A percentile compares a stretch with the other conserved stretches of the same genome.
Evolutionary conservation across 2,888 invertebrate species (phyloP).

Genomic region (Micoletzkya japonica): DNA sequence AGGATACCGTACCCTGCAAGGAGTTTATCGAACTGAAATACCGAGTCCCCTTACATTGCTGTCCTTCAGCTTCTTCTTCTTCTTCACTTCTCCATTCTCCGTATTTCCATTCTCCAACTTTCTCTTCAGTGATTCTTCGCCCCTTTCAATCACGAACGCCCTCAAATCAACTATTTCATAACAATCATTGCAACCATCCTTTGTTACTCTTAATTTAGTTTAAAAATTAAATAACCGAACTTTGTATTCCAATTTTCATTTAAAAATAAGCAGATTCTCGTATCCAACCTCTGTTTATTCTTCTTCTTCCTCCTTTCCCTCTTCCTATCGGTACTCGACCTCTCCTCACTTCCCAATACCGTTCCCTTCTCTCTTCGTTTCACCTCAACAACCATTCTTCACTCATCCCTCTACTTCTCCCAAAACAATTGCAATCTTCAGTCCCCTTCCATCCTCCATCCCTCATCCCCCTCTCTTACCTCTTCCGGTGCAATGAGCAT

Average conservation of each 20-base stretch:
- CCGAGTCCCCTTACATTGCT: background rate
- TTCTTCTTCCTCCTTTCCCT: slow-evolving; percentile 30
- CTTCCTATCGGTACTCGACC: slow-evolving; percentile 25
- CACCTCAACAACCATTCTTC: background rate
- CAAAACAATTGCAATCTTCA: slow-evolving; percentile 15
- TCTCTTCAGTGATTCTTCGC: slow-evolving; percentile 21
- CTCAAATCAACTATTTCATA: background rate
- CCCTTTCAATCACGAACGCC: slow-evolving; percentile 9
- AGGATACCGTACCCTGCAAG: too few species aligned
- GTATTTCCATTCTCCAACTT: slow-evolving; percentile 9
- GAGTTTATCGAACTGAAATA: background rate
- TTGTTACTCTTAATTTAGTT: background rate
- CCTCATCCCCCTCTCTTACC: slow-evolving; percentile 8
- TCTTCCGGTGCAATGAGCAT: slow-evolving; percentile 26
- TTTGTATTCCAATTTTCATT: background rate
- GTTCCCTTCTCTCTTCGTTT: slow-evolving; percentile 26
- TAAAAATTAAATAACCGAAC: background rate
- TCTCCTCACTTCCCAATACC: slow-evolving; percentile 26
- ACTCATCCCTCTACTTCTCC: background rate
- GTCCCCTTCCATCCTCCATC: slow-evolving; percentile 9
- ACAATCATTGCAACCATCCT: background rate
- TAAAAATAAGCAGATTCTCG: background rate
- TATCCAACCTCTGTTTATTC: slow-evolving; percentile 26
- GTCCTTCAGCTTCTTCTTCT: slow-evolving; percentile 26
- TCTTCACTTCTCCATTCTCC: slow-evolving; percentile 16